Conservation (phyloP, 92 coral and sea anemone genomes). For the Zoanthus gigantus region DNA sequence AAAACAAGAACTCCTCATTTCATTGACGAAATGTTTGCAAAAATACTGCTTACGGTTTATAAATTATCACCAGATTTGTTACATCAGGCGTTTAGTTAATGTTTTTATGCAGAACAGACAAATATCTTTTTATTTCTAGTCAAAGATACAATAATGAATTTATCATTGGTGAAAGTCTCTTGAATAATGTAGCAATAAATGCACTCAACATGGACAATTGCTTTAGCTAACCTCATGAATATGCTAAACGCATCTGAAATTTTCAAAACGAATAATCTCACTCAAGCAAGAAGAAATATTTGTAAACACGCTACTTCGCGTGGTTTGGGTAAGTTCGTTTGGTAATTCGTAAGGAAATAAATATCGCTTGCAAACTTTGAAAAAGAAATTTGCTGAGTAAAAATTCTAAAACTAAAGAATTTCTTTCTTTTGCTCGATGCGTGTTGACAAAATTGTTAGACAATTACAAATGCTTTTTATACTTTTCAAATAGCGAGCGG, state of each 20-base stretch:
- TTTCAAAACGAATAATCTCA: conserved; percentile 3
- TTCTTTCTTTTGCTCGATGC: background rate
- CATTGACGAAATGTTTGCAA: no score
- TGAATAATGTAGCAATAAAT: background rate
- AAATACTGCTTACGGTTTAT: no score
- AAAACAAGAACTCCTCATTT: no score
- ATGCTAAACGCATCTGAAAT: conserved; percentile 32
- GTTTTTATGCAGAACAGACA: no score
- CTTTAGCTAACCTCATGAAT: conserved; percentile 14
- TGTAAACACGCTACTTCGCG: conserved; percentile 17
- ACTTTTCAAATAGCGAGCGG: conserved; percentile 5
- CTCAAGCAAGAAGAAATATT: conserved; percentile 23
- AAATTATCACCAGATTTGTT: no score
- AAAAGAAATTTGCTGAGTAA: background rate
- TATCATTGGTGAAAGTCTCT: background rate
- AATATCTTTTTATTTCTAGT: no score
- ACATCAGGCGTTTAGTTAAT: no score
- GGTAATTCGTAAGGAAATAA: background rate
- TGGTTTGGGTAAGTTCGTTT: background rate
- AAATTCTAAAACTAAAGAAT: background rate
- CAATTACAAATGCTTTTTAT: conserved; percentile 31
- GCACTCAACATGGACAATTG: background rate
- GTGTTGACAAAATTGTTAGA: conserved; percentile 30
- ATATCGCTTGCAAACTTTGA: background rate
- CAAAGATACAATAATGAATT: no score